Percentiles rank a stretch among this genome's conserved stretches.
These are phyloP conservation scores for Phalera bucephala DNA, from an alignment of 2,888 invertebrate genomes.

Conservation along the genomic window DNA sequence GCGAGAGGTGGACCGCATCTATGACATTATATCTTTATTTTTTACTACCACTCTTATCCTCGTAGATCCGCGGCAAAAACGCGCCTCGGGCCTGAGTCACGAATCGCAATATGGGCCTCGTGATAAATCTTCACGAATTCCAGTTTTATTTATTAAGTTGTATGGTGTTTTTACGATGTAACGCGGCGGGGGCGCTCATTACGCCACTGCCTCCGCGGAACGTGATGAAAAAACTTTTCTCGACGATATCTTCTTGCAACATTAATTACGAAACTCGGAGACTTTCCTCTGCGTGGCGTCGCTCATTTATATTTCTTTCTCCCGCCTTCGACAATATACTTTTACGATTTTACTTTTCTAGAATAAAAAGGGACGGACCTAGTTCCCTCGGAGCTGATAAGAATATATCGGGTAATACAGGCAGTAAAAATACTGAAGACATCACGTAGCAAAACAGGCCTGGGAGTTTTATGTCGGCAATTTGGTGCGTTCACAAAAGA, in stretches of 20 bases:
- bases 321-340: conserved; percentile 48
- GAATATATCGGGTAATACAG: conserved; percentile 70
- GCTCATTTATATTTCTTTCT: conserved; percentile 58
- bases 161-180: conserved; percentile 77
- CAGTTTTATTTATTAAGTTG: conserved; percentile 82
- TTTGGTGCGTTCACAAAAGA: conserved; percentile 80
- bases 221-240: conserved; percentile 80
- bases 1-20: conserved; percentile 56
- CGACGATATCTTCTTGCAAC: conserved; percentile 72
- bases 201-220: conserved; percentile 55
- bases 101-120: conserved; percentile 68
- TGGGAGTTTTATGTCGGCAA: conserved; percentile 77
- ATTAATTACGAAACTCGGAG: conserved; percentile 76
- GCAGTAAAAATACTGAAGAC: conserved; percentile 71
- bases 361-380: conserved; percentile 56
- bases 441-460: conserved; percentile 77
- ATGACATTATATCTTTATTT: conserved; percentile 69
- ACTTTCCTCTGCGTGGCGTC: conserved; percentile 41
- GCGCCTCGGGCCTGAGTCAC: conserved; percentile 56
- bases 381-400: conserved; percentile 64
- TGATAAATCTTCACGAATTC: conserved; percentile 79
- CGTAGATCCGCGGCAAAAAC: conserved; percentile 55
- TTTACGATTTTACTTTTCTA: conserved; percentile 67
- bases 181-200: conserved; percentile 76
- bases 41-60: conserved; percentile 53